Conservation (phyloP, 2,888 invertebrate genomes). For the Acronicta aceris region DNA sequence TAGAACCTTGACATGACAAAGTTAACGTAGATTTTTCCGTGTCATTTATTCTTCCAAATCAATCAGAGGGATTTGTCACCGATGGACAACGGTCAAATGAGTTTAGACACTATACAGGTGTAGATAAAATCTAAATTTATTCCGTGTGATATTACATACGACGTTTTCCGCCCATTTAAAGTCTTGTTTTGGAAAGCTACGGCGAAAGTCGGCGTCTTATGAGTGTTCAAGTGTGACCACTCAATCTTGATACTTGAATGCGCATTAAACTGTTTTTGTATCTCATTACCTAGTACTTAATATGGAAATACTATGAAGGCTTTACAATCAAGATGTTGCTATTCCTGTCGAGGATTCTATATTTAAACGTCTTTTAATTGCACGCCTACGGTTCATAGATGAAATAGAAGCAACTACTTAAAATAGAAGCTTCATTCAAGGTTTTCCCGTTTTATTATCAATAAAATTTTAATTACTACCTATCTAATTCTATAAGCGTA, state of each 20-base stretch:
- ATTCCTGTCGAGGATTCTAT: slow-evolving; percentile 5
- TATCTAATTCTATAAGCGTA: too few species aligned
- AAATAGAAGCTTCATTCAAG: background rate
- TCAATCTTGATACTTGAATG: slow-evolving; percentile 75
- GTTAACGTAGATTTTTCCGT: slow-evolving; percentile 42
- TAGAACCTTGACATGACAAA: slow-evolving; percentile 21
- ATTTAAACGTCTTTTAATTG: background rate
- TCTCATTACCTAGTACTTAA: slow-evolving; percentile 52
- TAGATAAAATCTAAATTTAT: slow-evolving; percentile 44
- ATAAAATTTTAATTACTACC: too few species aligned
- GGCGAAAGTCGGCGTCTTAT: slow-evolving; percentile 82
- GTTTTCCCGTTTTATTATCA: too few species aligned
- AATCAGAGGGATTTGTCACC: slow-evolving; percentile 60
- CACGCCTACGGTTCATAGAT: background rate
- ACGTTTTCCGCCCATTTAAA: slow-evolving; percentile 63
- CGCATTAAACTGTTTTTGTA: slow-evolving; percentile 47
- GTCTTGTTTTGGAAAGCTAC: slow-evolving; percentile 85
- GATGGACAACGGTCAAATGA: slow-evolving; percentile 50
- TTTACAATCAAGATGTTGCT: slow-evolving; percentile 21
- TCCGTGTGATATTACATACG: slow-evolving; percentile 53
- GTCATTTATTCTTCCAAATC: slow-evolving; percentile 59
- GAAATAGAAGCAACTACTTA: too few species aligned
- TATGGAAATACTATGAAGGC: slow-evolving; percentile 56
- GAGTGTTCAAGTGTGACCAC: slow-evolving; percentile 71
- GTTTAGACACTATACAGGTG: slow-evolving; percentile 55